A percentile compares a stretch with the other conserved stretches of the same genome.
phyloP scores from a whole-genome alignment of 2,888 invertebrate genomes.

The Herminia tarsipennalis region DNA sequence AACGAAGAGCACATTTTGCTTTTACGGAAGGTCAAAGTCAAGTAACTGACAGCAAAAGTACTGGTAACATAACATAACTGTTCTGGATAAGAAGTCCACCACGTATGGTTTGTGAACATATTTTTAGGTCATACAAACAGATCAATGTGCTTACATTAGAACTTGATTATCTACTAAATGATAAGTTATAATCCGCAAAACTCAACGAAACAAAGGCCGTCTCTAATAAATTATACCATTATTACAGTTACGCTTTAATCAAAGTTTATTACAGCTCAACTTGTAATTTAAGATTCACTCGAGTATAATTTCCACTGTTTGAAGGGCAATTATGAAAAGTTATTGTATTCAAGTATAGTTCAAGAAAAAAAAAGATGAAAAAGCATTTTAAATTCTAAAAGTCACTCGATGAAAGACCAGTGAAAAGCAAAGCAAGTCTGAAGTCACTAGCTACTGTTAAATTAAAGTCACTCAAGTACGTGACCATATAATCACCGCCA shows the following conservation, averaged over 20 bases:
- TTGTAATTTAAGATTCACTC: conserved; percentile 16
- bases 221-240: conserved; percentile 22
- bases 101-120: no score
- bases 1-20: no score
- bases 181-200: conserved; percentile 7
- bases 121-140: no score
- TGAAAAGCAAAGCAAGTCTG: no score
- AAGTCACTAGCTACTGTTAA: no score
- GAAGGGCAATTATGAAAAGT: conserved; percentile 8
- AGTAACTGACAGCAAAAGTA: no score
- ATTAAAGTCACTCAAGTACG: no score
- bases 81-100: no score
- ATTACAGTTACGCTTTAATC: conserved; percentile 24
- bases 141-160: neutral
- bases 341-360: neutral
- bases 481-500: no score
- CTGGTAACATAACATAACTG: no score
- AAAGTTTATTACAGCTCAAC: conserved; percentile 18
- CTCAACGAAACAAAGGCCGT: conserved; percentile 13
- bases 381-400: neutral
- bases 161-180: conserved; percentile 14
- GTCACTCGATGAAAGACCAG: neutral
- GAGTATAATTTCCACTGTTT: conserved; percentile 7
- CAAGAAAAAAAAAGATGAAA: no score
- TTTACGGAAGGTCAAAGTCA: no score